Evolutionary conservation across 2,888 invertebrate genomes (phyloP).

Genomic region (Harpalus rufipes): DNA sequence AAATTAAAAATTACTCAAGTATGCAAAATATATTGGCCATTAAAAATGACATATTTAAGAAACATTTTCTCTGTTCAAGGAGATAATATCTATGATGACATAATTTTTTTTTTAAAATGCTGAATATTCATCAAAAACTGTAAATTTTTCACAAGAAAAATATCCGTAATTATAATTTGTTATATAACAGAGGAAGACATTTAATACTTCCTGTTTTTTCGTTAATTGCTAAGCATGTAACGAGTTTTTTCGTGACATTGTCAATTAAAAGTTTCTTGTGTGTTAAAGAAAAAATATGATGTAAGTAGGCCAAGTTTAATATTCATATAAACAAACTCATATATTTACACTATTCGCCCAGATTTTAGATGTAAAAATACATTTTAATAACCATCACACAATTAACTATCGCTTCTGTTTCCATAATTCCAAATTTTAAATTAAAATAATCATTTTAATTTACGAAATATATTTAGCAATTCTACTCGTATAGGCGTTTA

Average conservation of each 20-base stretch:
- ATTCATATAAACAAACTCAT: not conserved
- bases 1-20: not conserved
- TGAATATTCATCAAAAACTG: not conserved
- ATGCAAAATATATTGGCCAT: too few relatives aligned
- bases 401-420: constrained; percentile 1
- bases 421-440: not conserved
- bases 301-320: constrained; percentile 16
- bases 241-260: constrained; percentile 5
- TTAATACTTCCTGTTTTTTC: not conserved
- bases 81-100: too few relatives aligned
- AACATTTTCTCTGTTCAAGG: too few relatives aligned
- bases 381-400: not conserved
- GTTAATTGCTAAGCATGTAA: constrained; percentile 10
- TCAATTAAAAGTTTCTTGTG: not conserved
- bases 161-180: not conserved
- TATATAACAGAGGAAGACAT: constrained; percentile 5
- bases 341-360: not conserved
- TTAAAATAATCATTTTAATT: constrained; percentile 1
- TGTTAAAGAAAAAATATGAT: not conserved
- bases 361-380: not conserved
- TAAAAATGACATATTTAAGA: too few relatives aligned
- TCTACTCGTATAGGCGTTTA: not conserved
- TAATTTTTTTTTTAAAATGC: not conserved
- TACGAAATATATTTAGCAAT: constrained; percentile 1
- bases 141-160: not conserved